Conservation (phyloP, 2,888 invertebrate genomes). For the Falcaria lacertinaria region DNA sequence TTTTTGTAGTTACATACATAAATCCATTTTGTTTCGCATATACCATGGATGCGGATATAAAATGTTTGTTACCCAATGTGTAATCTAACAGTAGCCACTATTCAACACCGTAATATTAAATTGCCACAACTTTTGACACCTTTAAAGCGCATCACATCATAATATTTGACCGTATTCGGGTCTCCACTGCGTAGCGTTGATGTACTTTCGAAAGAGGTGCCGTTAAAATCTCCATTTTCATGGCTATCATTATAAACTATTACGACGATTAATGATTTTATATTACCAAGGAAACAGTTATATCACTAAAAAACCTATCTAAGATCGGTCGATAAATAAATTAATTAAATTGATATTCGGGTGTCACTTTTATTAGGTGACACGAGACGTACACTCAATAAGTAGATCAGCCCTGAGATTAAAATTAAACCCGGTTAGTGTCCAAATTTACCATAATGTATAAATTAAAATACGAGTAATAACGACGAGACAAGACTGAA, state of each 20-base stretch:
- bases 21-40: neutral
- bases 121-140: neutral
- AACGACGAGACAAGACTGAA: slow-evolving; percentile 32
- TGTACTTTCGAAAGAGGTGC: neutral
- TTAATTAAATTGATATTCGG: slow-evolving; percentile 1
- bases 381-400: slow-evolving; percentile 9
- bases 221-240: neutral
- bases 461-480: slow-evolving; percentile 21
- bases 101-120: neutral
- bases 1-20: neutral
- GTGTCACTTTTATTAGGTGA: slow-evolving; percentile 11
- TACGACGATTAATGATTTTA: neutral
- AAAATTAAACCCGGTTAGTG: too few relatives aligned
- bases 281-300: neutral
- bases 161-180: neutral
- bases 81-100: neutral
- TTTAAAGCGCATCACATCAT: neutral
- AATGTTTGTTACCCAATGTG: neutral
- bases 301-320: neutral
- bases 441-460: too few relatives aligned
- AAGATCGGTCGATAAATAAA: slow-evolving; percentile 2
- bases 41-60: slow-evolving; percentile 1
- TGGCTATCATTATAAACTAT: neutral
- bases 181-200: neutral
- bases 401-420: slow-evolving; percentile 9